Conservation (phyloP, 2,888 invertebrate genomes). For the Didymodactylos carnosus region DNA sequence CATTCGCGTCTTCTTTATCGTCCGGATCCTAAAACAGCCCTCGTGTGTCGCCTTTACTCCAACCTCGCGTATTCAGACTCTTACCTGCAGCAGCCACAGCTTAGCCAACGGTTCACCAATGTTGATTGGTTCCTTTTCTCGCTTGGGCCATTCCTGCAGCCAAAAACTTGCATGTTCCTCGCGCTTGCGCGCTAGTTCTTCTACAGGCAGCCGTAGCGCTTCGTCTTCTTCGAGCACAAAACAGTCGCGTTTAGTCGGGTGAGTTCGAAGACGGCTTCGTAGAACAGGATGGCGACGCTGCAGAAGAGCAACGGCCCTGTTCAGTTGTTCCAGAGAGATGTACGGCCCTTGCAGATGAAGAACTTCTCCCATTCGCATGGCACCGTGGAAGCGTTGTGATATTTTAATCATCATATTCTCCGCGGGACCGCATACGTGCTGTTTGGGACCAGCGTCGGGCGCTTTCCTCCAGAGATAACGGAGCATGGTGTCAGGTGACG, state of each 20-base stretch:
- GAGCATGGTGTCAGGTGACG: not conserved
- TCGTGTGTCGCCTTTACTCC: not conserved
- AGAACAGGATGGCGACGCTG: not conserved
- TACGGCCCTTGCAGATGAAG: not conserved
- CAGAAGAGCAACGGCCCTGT: not conserved
- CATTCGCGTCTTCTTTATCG: not conserved
- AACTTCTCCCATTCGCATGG: not conserved
- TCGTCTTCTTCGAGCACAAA: not conserved
- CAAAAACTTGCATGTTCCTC: not conserved
- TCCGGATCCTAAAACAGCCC: not conserved
- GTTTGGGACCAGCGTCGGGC: not conserved
- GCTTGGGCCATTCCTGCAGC: not conserved
- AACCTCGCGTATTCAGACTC: not conserved
- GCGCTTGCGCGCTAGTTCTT: not conserved
- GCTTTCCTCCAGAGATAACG: not conserved
- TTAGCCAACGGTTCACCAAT: not conserved
- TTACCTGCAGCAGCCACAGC: not conserved
- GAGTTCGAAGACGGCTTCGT: not conserved
- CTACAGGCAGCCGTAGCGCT: not conserved
- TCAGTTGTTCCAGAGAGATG: not conserved
- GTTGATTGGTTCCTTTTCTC: not conserved
- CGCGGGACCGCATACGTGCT: not conserved
- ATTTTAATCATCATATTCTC: not conserved
- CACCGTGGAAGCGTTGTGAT: not conserved
- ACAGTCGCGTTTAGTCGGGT: not conserved